Evolutionary conservation across 2,797 vertebrate species (phyloP), one percentile per base, ranked within the genome.

Genomic region (Micropoecilia bifurca): DNA sequence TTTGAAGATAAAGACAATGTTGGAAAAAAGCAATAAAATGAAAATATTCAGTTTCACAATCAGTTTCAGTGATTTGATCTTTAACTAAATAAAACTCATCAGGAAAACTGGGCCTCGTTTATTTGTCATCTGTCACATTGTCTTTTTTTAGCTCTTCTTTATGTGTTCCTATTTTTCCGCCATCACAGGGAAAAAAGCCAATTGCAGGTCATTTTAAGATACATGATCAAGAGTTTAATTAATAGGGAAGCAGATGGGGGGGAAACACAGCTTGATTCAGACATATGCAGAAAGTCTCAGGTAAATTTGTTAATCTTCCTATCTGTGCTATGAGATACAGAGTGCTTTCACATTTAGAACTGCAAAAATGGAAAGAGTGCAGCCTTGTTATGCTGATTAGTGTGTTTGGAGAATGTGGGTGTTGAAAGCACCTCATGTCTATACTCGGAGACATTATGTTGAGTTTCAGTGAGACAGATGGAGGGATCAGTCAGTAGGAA

Each of bases 321-420:
- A 53, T 69, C 75, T 20, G 74, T 66, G 13, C 6, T 68, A 41
- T 18, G 33, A 76, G 39, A 39, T 3, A 6, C n/a, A 25, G 10
- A 36, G 33, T n/a, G 25, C 12, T 50, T 46, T 76, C 43, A 41
- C 36, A 50, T 50, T 68, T 45, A 66, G 43, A 76, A 36, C 3
- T 22, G 41, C 30, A 30, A 61, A 61, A 75, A 75, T 43, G 14
- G n/a, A 75, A 75, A 75, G 4, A 76, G 45, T 25, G 45, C 30
- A n/a, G 30, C 66, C 59, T 48, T n/a, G 45, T 66, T 36, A 20
- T 63, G 74, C 75, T n/a, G 59, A 66, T 66, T 66, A 68, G 45
- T 48, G 9, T 48, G 74, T 63, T 16, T 63, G 57, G 43, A 63
- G 46, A 18, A 61, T 47, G 41, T 30, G 22, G 72, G 48, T 43